Base-by-base conservation (phyloP, 2,113 vertebrate species). In the Phodopus roborovskii region DNA sequence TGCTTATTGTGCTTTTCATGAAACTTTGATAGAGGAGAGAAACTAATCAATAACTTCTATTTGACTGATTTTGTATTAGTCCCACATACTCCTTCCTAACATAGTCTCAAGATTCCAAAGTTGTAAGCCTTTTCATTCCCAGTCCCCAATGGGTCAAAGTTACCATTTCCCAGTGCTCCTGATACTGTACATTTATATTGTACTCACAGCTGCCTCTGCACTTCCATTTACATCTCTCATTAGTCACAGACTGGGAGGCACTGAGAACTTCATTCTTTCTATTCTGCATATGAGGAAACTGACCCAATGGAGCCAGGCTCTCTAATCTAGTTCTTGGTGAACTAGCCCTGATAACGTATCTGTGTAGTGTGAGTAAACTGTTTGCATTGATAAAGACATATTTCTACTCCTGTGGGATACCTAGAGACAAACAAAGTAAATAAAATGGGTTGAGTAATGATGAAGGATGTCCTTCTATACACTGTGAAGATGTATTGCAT, bases 381-480 rank as follows among this genome's bases (percentile, higher is more conserved):
- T 91, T 91, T 94, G 64, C 73, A 89, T 86, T 87, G 58, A 96
- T 88, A 83, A 94, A 87, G 5, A 66, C 6, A 20, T 62, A 86
- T 96, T 53, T 92, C 70, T 73, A 20, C 53, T 68, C 48, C 30
- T 68, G 48, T 82, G 42, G 13, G 84, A 75, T 26, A 77, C 28
- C 28, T 78, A 3, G 45, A 86, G 60, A 92, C 88, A 28, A 39
- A 91, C n/a, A 96, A 96, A 87, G 56, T 75, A 79, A 39, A 53
- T 75, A 71, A 94, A 93, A 68, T 78, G 0, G 28, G 62, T 75
- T 88, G 16, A 66, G 66, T 20, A 83, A 68, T 87, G 74, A 56
- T 56, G 12, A 3, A 3, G 11, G 53, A 13, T 56, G 53, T 56
- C 12, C 53, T 56, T 56, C 53, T 56, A 56, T 12, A 56, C 12